phyloP scores from a whole-genome alignment of 2,888 invertebrate genomes.

The Hyposoter didymator region DNA sequence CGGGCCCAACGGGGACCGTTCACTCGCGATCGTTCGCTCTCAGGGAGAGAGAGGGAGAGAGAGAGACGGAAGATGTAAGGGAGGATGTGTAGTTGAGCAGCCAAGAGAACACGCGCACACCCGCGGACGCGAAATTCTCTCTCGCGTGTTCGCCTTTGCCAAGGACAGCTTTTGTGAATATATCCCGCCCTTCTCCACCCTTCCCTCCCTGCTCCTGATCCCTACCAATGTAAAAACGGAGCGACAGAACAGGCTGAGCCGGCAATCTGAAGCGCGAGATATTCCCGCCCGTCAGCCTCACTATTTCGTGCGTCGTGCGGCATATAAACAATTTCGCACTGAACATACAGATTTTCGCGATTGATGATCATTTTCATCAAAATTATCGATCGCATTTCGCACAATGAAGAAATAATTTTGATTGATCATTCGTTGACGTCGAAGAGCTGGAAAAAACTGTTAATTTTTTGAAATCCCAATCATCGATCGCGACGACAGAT shows the following conservation, averaged over 20 bases:
- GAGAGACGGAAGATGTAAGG: slow-evolving; percentile 25
- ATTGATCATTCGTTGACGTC: no score
- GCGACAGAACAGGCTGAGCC: slow-evolving; percentile 24
- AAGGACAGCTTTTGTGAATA: slow-evolving; percentile 68
- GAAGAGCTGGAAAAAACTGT: no score
- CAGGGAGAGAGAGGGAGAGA: slow-evolving; percentile 15
- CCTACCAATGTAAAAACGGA: slow-evolving; percentile 28
- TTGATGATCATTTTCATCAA: neutral
- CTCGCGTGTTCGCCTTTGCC: slow-evolving; percentile 62
- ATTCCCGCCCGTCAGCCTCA: slow-evolving; percentile 53
- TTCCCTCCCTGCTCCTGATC: neutral
- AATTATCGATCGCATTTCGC: neutral
- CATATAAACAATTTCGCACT: slow-evolving; percentile 2
- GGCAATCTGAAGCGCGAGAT: slow-evolving; percentile 58
- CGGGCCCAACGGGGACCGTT: slow-evolving; percentile 62
- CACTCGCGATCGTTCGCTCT: slow-evolving; percentile 24
- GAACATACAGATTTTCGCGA: neutral
- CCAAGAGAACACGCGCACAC: slow-evolving; percentile 32
- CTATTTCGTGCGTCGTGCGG: slow-evolving; percentile 12
- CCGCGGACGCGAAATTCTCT: slow-evolving; percentile 50
- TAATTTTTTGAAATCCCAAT: no score
- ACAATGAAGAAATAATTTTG: no score
- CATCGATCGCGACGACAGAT: no score
- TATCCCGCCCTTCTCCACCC: neutral
- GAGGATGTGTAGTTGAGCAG: slow-evolving; percentile 39